Evolutionary conservation across 2,113 vertebrate species (phyloP).

Genomic region (Numida meleagris): DNA sequence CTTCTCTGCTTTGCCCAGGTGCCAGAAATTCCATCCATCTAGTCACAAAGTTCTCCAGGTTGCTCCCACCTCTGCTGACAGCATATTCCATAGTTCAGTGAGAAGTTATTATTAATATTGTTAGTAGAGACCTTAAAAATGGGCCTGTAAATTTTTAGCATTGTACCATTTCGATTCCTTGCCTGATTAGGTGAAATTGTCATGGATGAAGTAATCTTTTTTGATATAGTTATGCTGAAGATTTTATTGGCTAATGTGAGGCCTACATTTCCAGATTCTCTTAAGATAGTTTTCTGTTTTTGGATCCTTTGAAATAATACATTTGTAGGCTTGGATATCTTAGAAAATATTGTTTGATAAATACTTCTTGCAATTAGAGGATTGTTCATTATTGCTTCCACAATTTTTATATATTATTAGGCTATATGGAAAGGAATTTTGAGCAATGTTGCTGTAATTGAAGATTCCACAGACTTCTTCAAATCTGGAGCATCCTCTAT

Average conservation of each 20-base stretch:
- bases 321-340: neutral
- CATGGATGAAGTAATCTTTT: neutral
- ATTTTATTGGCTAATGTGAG: neutral
- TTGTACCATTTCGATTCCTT: neutral
- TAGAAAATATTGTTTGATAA: neutral
- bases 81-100: neutral
- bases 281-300: neutral
- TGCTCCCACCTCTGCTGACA: neutral
- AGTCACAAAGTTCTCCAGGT: neutral
- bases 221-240: neutral
- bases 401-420: slow-evolving; percentile 52
- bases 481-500: slow-evolving; percentile 87
- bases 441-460: slow-evolving; percentile 79
- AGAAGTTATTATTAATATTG: neutral
- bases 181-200: neutral
- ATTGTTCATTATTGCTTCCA: neutral
- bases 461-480: slow-evolving; percentile 86
- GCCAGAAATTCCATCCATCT: neutral
- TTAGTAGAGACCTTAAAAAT: neutral
- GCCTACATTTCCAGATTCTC: neutral
- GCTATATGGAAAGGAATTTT: slow-evolving; percentile 85
- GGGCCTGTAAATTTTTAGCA: neutral
- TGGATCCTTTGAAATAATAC: neutral
- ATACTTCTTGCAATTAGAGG: neutral
- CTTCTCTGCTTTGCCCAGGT: neutral